These are phyloP conservation scores for Urosaurus nigricauda DNA, from an alignment of 2,797 vertebrate species.

Conservation along the genomic window DNA sequence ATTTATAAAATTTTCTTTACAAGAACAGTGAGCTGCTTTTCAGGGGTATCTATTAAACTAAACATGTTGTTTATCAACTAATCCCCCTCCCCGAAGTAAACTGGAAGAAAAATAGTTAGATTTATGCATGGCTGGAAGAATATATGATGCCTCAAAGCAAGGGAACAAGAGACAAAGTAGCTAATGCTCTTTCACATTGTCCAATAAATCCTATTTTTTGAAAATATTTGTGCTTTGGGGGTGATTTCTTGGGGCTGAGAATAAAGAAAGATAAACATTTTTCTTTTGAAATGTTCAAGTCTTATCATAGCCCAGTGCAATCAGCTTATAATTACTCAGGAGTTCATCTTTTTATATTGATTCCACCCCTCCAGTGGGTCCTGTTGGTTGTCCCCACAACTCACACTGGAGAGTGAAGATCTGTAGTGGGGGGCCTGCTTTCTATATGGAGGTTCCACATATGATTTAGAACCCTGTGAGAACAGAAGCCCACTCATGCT, in stretches of 20 bases:
- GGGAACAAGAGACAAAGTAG: not conserved
- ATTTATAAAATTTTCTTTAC: no score
- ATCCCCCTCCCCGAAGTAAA: not conserved
- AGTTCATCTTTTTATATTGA: no score
- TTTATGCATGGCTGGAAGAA: not conserved
- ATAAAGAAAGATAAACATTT: conserved; percentile 29
- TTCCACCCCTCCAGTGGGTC: no score
- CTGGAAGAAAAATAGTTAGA: not conserved
- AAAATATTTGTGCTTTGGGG: conserved; percentile 47
- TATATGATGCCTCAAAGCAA: not conserved
- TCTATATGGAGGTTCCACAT: not conserved
- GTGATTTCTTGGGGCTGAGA: conserved; percentile 38
- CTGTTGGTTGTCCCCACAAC: not conserved
- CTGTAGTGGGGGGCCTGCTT: not conserved
- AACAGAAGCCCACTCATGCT: no score
- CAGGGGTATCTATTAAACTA: no score
- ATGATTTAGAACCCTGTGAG: not conserved
- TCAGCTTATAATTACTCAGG: conserved; percentile 20
- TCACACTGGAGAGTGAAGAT: not conserved
- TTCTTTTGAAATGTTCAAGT: conserved; percentile 51
- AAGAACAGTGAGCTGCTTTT: not conserved
- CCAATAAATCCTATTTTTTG: conserved; percentile 49
- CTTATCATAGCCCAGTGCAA: conserved; percentile 57
- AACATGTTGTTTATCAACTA: not conserved
- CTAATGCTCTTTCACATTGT: conserved; percentile 22